Percentiles rank a stretch among this genome's conserved stretches.
phyloP scores from a whole-genome alignment of 2,797 vertebrate genomes.

The Benthosema pterotum region DNA sequence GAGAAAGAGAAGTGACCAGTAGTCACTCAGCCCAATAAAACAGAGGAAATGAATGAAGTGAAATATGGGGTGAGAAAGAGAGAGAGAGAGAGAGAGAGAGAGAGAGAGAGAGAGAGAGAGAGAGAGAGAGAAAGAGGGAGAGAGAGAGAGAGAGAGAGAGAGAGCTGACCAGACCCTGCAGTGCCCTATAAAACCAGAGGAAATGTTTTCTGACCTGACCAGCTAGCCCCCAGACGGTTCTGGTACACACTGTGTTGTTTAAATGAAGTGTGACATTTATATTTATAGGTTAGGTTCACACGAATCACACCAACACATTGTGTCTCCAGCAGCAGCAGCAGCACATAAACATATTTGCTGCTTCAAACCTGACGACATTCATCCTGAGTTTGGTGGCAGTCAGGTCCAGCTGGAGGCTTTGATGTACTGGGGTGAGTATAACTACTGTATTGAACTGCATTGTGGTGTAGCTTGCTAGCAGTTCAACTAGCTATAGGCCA shows the following conservation, averaged over 20 bases:
- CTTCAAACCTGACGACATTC: too few relatives aligned
- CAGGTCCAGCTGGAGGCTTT: too few relatives aligned
- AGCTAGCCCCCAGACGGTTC: conserved; percentile 11
- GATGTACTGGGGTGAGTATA: too few relatives aligned
- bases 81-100: conserved; percentile 18
- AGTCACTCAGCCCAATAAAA: too few relatives aligned
- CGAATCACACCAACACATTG: conserved; percentile 20
- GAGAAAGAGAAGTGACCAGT: too few relatives aligned
- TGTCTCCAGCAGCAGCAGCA: too few relatives aligned
- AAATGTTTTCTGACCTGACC: conserved; percentile 56
- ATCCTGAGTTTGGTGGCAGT: too few relatives aligned
- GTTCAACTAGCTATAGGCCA: too few relatives aligned
- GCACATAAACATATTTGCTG: too few relatives aligned
- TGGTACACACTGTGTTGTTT: conserved; percentile 20
- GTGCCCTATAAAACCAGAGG: conserved; percentile 50
- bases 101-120: conserved; percentile 11
- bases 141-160: conserved; percentile 9
- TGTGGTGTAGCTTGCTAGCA: too few relatives aligned
- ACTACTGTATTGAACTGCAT: too few relatives aligned
- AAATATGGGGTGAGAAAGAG: conserved; percentile 8
- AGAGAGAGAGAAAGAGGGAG: conserved; percentile 29
- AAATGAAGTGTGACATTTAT: conserved; percentile 3
- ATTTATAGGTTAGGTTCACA: conserved; percentile 10
- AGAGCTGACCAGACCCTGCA: conserved; percentile 20
- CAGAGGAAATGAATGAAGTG: too few relatives aligned